Conservation (phyloP, 2,888 invertebrate species). For the Orthosia incerta region DNA sequence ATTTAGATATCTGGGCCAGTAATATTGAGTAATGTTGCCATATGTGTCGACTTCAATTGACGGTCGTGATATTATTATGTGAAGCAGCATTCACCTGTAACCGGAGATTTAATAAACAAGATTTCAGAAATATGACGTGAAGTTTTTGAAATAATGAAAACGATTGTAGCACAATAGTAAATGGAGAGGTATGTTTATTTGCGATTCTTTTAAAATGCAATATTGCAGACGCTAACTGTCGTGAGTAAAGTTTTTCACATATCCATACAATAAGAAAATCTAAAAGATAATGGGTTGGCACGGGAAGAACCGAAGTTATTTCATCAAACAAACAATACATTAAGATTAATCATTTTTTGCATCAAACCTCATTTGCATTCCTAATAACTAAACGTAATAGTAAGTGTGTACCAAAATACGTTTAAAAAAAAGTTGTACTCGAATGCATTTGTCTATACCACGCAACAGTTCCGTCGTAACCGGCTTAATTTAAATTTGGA, state of each 20-base stretch:
- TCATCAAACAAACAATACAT: constrained; percentile 20
- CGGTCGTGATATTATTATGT: constrained; percentile 27
- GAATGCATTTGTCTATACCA: constrained; percentile 59
- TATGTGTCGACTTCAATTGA: constrained; percentile 17
- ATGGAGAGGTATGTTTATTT: constrained; percentile 14
- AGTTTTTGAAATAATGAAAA: constrained; percentile 12
- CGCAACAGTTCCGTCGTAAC: constrained; percentile 58
- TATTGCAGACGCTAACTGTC: background rate
- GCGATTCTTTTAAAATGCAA: constrained; percentile 20
- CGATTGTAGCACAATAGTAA: constrained; percentile 13
- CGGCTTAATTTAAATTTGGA: constrained; percentile 63
- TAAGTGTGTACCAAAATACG: constrained; percentile 16
- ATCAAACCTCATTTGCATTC: constrained; percentile 30
- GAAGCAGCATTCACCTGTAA: constrained; percentile 33
- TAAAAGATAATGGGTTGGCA: background rate
- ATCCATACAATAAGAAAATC: constrained; percentile 12
- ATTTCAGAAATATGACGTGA: constrained; percentile 6
- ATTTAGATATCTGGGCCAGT: background rate
- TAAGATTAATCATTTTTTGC: constrained; percentile 27
- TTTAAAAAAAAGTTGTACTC: constrained; percentile 39
- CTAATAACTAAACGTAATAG: constrained; percentile 22
- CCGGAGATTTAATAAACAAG: constrained; percentile 15
- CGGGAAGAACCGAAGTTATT: constrained; percentile 6
- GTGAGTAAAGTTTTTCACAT: constrained; percentile 26
- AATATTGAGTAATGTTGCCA: constrained; percentile 10